Base-by-base conservation (phyloP, 2,797 vertebrate genomes). In the Mionectes olivaceus region DNA sequence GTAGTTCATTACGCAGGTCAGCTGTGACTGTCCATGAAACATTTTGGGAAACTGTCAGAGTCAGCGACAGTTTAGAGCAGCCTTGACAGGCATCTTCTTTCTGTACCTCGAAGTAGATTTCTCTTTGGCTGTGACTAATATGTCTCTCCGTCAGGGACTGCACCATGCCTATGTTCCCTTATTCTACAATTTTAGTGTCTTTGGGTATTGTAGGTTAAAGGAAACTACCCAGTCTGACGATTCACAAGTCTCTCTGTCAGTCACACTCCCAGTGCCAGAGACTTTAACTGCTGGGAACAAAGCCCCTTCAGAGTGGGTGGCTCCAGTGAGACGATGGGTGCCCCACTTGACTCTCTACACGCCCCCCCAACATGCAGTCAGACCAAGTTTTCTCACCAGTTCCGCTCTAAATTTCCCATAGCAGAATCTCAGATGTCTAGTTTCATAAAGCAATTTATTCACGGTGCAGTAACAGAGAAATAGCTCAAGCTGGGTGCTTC, bases 351-450 rank as follows among this genome's bases (percentile, higher is more conserved):
- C 19, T 56, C 41, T 49, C 56, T 50, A 11, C 49, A 76, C 37
- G 37, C 3, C 12, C 28, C 37, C 12, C 8, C 16, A 17, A 25
- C 44, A 39, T 0, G 0, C 4, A 30, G 57, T 50, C n/a, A 77
- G 10, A 70, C 10, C 11, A 50, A 7, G 37, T 16, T 70, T 44
- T 52, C 44, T 70, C 39, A 57, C 19, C 18, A 18, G 5, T 19
- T 77, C 3, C 10, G 52, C 30, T 83, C 57, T 52, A 33, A 8
- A 14, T 57, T 77, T 64, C 24, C n/a, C 44, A 19, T 13, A 71
- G 44, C 24, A 57, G 27, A 56, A 14, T 32, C 24, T 71, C 37
- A 23, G 25, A 64, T 19, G 8, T 32, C 37, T 52, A 6, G 0
- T 35, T 71, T 59, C 44, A 19, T 32, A 52, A 77, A 0, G 8